Base-by-base conservation (phyloP, 2,113 vertebrate species). In the Sisor rabdophorus region DNA sequence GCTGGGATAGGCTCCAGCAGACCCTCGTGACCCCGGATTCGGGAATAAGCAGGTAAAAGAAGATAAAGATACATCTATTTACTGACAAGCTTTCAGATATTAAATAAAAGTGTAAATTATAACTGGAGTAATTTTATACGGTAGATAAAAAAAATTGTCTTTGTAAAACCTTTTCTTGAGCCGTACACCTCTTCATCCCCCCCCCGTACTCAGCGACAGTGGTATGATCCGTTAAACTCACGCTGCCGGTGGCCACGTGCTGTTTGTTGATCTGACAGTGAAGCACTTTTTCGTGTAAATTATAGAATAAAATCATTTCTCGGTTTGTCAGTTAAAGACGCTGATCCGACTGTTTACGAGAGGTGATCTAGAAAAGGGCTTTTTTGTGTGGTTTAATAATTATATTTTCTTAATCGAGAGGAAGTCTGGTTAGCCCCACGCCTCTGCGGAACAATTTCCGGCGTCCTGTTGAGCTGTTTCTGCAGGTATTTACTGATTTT, bases 241-340 rank as follows among this genome's bases (percentile, higher is more conserved):
- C 30, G 69, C 30, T 20, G 50, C 26, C 12, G 17, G 19, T 40
- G 17, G 16, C 12, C 69, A 71, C 16, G 69, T 71, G 69, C 28
- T 20, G 52, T 71, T 71, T 71, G 69, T 71, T 71, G 64, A 54
- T 40, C 52, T 50, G 22, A 48, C 7, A 16, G 44, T 32, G 15
- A 0, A 1, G 15, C 24, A 12, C 6, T 26, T 64, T 1, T 22
- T 1, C n/a, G 26, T n/a, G n/a, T 32, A 0, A 8, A 3, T 10
- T 0, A 0, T 3, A 50, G 17, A 50, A 3, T 20, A 24, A 48
- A 3, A 16, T 20, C 2, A 13, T 28, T 10, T 1, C 22, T 0
- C 6, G 6, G 16, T 24, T 17, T 36, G 68, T 36, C 69, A 55
- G 11, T 15, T 16, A 7, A n/a, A 40, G 30, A 24, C 7, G 32